Evolutionary conservation across 2,113 vertebrate species (phyloP).

Genomic region (Diphyllodes magnificus): DNA sequence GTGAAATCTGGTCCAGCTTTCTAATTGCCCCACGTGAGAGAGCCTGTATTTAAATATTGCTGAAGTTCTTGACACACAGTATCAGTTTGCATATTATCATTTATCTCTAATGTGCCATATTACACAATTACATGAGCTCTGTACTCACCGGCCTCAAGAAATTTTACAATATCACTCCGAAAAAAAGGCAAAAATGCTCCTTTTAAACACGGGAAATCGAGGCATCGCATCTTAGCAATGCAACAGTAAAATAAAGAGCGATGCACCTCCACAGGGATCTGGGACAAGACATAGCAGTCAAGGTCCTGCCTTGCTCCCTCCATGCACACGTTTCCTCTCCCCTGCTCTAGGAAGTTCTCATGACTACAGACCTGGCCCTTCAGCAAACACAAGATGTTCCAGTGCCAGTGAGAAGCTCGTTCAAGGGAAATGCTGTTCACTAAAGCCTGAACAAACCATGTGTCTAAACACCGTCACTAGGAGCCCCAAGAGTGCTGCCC

Average conservation of each 20-base stretch:
- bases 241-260: fast-evolving
- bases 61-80: neutral
- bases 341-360: neutral
- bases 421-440: neutral
- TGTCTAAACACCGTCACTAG: neutral
- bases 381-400: neutral
- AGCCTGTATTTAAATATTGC: neutral
- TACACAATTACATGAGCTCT: neutral
- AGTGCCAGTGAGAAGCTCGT: neutral
- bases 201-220: fast-evolving
- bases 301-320: neutral
- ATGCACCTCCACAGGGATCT: neutral
- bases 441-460: neutral
- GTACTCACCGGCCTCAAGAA: neutral
- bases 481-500: neutral
- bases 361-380: neutral
- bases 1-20: neutral
- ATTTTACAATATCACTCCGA: neutral
- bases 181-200: neutral
- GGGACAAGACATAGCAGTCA: neutral
- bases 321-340: fast-evolving
- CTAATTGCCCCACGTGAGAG: neutral
- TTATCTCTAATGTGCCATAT: neutral
- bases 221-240: neutral
- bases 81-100: neutral